phyloP scores from a whole-genome alignment of 1,140 invertebrate species.

The Galendromus occidentalis region DNA sequence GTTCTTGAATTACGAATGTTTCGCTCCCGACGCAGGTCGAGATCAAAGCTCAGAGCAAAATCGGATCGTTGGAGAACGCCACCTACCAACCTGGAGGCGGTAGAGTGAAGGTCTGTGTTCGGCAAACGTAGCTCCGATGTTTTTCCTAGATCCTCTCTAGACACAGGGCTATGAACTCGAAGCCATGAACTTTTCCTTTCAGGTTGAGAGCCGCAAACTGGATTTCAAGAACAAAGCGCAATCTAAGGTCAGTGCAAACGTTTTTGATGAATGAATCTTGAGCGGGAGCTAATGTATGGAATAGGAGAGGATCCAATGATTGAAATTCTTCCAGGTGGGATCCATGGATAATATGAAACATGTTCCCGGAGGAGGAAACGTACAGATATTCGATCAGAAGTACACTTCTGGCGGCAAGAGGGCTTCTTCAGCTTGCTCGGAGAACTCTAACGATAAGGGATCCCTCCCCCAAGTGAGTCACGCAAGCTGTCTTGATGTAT shows the following conservation, averaged over 20 bases:
- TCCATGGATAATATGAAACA: slow-evolving; percentile 79
- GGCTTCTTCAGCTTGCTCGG: background rate
- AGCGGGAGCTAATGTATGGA: background rate
- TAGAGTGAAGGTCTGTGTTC: slow-evolving; percentile 46
- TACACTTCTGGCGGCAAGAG: slow-evolving; percentile 6
- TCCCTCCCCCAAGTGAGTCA: background rate
- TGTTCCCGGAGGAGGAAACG: slow-evolving; percentile 60
- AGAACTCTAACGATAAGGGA: background rate
- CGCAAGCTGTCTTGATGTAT: background rate
- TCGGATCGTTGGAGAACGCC: slow-evolving; percentile 70
- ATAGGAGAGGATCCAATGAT: background rate
- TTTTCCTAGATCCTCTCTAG: too few relatives aligned
- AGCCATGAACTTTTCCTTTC: background rate
- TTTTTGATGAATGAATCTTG: background rate
- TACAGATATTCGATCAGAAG: slow-evolving; percentile 47
- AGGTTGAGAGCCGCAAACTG: slow-evolving; percentile 62
- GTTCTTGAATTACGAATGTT: too few relatives aligned
- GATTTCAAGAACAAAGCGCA: slow-evolving; percentile 69
- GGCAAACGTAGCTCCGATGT: too few relatives aligned
- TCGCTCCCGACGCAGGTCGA: slow-evolving; percentile 13
- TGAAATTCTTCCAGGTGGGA: slow-evolving; percentile 39
- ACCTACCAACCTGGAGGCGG: slow-evolving; percentile 66
- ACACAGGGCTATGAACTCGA: too few relatives aligned
- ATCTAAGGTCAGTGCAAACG: slow-evolving; percentile 15
- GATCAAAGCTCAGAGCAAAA: slow-evolving; percentile 51